Conservation (phyloP, 2,113 vertebrate genomes). For the Penelope pileata region DNA sequence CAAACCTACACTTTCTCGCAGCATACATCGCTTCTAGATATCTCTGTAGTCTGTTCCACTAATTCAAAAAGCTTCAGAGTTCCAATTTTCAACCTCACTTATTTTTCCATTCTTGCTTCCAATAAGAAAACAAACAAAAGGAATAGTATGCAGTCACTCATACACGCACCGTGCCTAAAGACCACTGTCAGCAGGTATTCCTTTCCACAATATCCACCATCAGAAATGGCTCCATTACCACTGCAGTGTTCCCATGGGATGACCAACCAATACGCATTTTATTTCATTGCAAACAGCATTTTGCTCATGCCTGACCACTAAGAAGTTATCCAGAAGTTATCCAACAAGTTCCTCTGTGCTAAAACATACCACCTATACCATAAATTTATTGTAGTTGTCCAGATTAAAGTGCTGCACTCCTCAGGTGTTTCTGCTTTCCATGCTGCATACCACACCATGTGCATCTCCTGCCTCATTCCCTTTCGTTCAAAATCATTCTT, state of each 20-base stretch:
- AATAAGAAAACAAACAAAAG: not conserved
- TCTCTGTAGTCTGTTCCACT: not conserved
- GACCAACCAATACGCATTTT: not conserved
- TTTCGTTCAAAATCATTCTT: not conserved
- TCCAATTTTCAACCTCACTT: not conserved
- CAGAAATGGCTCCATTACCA: not conserved
- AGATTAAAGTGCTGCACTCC: not conserved
- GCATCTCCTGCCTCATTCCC: not conserved
- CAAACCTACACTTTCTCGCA: not conserved
- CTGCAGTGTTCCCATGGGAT: not conserved
- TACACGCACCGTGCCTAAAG: not conserved
- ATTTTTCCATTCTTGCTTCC: not conserved
- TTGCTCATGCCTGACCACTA: not conserved
- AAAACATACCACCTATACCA: not conserved
- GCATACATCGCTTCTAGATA: not conserved
- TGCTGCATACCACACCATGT: not conserved
- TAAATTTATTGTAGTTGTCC: not conserved
- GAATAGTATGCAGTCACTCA: not conserved
- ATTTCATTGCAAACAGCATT: not conserved
- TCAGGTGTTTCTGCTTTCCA: not conserved
- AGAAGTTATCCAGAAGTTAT: not conserved
- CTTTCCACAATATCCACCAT: not conserved
- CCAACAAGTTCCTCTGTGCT: not conserved
- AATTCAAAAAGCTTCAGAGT: not conserved
- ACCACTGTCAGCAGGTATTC: fast-evolving